phyloP scores from a whole-genome alignment of 2,113 vertebrate species.

The Cyprinodon tularosa region DNA sequence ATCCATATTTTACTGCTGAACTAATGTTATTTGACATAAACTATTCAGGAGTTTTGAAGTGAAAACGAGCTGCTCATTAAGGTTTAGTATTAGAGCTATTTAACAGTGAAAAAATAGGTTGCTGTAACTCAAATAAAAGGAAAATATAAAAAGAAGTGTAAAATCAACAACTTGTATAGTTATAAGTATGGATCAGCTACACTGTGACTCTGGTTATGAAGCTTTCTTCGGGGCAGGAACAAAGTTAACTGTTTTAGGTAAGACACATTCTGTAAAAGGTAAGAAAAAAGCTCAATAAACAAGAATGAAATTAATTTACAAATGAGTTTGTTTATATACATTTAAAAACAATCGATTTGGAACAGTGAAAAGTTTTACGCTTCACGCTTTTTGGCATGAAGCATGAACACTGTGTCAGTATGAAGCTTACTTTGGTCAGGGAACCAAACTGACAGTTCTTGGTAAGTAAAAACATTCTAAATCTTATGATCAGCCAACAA shows the following conservation, averaged over 20 bases:
- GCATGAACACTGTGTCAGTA: constrained; percentile 37
- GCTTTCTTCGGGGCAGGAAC: constrained; percentile 40
- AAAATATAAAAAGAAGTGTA: not conserved
- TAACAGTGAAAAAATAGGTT: not conserved
- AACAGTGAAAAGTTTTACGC: not conserved
- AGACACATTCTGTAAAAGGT: not conserved
- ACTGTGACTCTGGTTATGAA: constrained; percentile 34
- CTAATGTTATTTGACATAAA: not conserved
- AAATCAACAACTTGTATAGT: not conserved
- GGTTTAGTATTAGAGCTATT: not conserved
- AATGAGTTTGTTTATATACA: not conserved
- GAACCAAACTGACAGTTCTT: constrained; percentile 66
- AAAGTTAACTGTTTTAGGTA: constrained; percentile 72
- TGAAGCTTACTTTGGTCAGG: constrained; percentile 49
- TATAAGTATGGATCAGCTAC: constrained; percentile 1
- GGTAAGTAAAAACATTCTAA: constrained; percentile 58
- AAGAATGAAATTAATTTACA: not conserved
- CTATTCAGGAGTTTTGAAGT: not conserved
- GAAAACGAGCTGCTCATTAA: not conserved
- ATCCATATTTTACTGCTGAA: not conserved
- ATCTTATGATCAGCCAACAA: rapidly evolving
- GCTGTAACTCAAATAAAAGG: not conserved
- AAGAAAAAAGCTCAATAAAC: not conserved
- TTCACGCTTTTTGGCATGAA: constrained; percentile 31
- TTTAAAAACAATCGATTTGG: not conserved